Conservation (phyloP, 2,888 invertebrate species). For the Eumerus sabulonum region DNA sequence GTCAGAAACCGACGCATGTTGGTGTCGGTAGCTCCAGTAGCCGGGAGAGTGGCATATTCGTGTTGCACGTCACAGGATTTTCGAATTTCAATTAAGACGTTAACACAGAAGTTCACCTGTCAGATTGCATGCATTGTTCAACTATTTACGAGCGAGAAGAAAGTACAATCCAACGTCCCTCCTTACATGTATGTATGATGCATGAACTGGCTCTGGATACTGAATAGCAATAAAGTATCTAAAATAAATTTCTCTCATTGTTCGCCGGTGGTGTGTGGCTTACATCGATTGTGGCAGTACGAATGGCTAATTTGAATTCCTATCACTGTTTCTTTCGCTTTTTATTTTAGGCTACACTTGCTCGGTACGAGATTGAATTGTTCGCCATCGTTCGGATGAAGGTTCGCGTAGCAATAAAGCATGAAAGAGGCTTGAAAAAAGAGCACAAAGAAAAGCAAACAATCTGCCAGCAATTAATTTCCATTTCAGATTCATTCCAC, state of each 20-base stretch:
- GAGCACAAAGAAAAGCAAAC: constrained; percentile 28
- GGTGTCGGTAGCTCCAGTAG: constrained; percentile 41
- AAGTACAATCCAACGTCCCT: constrained; percentile 46
- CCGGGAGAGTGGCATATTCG: constrained; percentile 31
- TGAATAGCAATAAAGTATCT: constrained; percentile 10
- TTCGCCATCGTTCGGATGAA: constrained; percentile 46
- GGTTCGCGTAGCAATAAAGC: constrained; percentile 39
- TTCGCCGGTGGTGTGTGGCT: constrained; percentile 28
- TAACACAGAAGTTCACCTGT: constrained; percentile 55
- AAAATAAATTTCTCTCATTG: constrained; percentile 64
- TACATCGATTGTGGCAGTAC: constrained; percentile 27
- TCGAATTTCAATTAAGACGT: constrained; percentile 62
- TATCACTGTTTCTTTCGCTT: constrained; percentile 30
- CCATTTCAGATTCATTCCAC: constrained; percentile 68
- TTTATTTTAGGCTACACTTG: constrained; percentile 26
- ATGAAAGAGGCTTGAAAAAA: neutral
- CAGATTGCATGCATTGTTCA: constrained; percentile 65
- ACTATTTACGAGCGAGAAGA: constrained; percentile 56
- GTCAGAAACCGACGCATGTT: neutral
- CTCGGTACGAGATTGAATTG: constrained; percentile 51
- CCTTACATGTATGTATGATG: constrained; percentile 56
- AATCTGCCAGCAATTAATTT: constrained; percentile 69
- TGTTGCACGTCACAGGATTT: constrained; percentile 58
- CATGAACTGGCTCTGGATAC: constrained; percentile 40
- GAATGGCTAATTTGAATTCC: constrained; percentile 61